Evolutionary conservation across 2,113 vertebrate genomes (phyloP), one percentile per base, ranked within the genome.

Genomic region (Heterotilapia buettikoferi): DNA sequence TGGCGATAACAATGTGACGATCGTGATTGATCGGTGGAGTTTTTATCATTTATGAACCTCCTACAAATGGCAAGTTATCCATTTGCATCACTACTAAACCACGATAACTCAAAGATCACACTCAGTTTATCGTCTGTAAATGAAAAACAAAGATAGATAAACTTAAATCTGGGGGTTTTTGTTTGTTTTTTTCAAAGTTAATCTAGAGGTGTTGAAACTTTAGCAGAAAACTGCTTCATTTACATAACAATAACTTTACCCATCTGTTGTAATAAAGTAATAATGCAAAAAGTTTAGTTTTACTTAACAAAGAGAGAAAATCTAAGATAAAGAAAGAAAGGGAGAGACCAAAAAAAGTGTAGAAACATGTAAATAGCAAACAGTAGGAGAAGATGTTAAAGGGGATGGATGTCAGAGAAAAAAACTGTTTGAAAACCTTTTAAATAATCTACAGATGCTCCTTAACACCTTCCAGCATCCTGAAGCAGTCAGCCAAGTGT

Each of bases 391-490:
- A 85, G 43, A 80, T 80, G 88, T 53, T 59, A 47, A 85, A 85
- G 50, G 50, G 52, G 38, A 82, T 52, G 82, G 45, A 88, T 82
- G 81, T 76, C 36, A 83, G 50, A 36, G 8, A 66, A 80, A 84
- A 83, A 57, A 43, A 31, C 16, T 13, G 73, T 78, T 78, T 54
- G 50, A 86, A 88, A 90, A 82, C 19, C 57, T 14, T 86, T 79
- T 63, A 88, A 88, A 90, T 92, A 87, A 87, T 86, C 47, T 66
- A 84, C 73, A 80, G 61, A 87, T 82, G 83, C 79, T 29, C 80
- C 87, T 90, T 92, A 87, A 87, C 92, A 91, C 94, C 80, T 91
- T 80, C 29, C 53, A 68, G 83, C 87, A 57, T 83, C 61, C 36
- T 68, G 84, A 83, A 87, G 47, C 11, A 78, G 84, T 85, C 52